Evolutionary conservation across 2,797 vertebrate genomes (phyloP).

Genomic region (Bryconaethiops microstoma): DNA sequence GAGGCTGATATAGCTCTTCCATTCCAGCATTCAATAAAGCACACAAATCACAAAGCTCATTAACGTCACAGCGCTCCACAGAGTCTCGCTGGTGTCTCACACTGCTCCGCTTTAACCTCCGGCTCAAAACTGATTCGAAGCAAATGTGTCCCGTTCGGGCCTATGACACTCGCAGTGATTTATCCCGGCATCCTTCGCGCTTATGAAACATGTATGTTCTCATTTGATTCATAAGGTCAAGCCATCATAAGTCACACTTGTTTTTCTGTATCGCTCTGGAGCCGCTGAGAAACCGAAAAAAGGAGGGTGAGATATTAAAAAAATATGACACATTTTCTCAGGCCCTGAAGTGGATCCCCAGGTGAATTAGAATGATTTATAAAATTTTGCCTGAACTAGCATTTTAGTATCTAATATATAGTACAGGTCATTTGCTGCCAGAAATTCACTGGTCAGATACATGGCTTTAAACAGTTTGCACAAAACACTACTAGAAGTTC

Average conservation of each 20-base stretch:
- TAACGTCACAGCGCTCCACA: slow-evolving; percentile 25
- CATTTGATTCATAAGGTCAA: neutral
- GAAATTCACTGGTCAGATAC: too few species aligned
- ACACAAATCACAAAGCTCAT: slow-evolving; percentile 20
- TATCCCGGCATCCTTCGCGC: neutral
- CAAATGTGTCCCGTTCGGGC: slow-evolving; percentile 34
- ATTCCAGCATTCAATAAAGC: slow-evolving; percentile 3
- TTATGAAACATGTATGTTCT: neutral
- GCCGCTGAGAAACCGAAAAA: neutral
- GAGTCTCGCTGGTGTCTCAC: slow-evolving; percentile 17
- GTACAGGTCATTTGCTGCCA: too few species aligned
- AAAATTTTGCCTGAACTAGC: too few species aligned
- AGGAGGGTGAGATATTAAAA: neutral
- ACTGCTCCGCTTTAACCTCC: slow-evolving; percentile 12
- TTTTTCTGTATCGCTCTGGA: neutral
- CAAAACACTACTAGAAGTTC: too few species aligned
- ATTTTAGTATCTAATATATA: too few species aligned
- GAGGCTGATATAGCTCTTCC: slow-evolving; percentile 12
- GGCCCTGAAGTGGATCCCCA: neutral
- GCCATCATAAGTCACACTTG: neutral
- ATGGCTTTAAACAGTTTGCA: too few species aligned
- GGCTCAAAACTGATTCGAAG: slow-evolving; percentile 18
- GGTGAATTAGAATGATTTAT: too few species aligned
- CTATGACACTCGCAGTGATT: neutral
- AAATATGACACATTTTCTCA: neutral